These are phyloP conservation scores for Ibidorhyncha struthersii DNA, from an alignment of 2,113 vertebrate species.

Conservation along the genomic window DNA sequence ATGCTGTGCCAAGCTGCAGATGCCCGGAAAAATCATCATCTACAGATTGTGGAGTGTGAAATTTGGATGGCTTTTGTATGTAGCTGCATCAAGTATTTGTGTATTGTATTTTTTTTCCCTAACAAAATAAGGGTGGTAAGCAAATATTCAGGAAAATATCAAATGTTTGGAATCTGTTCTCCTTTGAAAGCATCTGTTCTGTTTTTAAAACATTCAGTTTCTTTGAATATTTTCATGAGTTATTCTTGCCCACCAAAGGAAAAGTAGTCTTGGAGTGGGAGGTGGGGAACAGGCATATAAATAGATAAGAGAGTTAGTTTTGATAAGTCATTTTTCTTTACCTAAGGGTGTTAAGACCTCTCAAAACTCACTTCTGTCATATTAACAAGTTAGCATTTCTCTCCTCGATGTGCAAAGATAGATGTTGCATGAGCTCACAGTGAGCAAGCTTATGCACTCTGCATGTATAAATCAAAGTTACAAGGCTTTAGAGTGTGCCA, in stretches of 20 bases:
- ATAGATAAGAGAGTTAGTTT: slow-evolving; percentile 12
- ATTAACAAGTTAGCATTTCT: neutral
- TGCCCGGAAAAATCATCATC: slow-evolving; percentile 63
- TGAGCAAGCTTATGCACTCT: neutral
- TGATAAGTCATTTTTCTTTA: neutral
- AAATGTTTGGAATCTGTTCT: slow-evolving; percentile 64
- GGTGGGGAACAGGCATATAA: slow-evolving; percentile 1
- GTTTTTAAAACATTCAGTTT: slow-evolving; percentile 28
- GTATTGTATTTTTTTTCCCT: slow-evolving; percentile 40
- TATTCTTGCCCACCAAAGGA: slow-evolving; percentile 40
- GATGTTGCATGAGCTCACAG: neutral
- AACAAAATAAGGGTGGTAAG: slow-evolving; percentile 56
- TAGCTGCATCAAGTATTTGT: slow-evolving; percentile 57
- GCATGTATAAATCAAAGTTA: neutral
- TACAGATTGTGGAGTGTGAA: slow-evolving; percentile 66
- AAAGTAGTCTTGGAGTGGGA: slow-evolving; percentile 20
- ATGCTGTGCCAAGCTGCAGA: slow-evolving; percentile 68
- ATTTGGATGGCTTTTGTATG: slow-evolving; percentile 66
- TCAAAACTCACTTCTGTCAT: neutral
- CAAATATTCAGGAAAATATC: slow-evolving; percentile 60
- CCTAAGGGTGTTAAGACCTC: neutral
- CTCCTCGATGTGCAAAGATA: neutral
- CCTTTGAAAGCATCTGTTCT: slow-evolving; percentile 61
- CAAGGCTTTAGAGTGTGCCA: neutral
- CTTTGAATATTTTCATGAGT: slow-evolving; percentile 44